Evolutionary conservation across 2,888 invertebrate genomes (phyloP).

Genomic region (Blastobasis adustella): DNA sequence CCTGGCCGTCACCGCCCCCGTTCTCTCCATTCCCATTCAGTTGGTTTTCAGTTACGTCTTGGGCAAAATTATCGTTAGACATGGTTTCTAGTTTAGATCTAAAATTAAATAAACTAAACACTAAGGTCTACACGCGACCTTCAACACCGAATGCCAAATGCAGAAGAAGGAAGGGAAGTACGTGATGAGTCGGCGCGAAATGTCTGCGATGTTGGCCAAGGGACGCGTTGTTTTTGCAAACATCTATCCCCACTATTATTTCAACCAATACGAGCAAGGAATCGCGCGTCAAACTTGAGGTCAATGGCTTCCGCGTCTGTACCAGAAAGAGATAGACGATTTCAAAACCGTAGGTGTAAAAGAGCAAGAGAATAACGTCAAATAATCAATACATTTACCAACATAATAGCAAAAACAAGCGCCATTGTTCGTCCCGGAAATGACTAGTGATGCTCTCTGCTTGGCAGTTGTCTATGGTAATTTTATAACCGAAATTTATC

Average conservation of each 20-base stretch:
- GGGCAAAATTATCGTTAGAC: conserved; percentile 87
- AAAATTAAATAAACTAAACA: conserved; percentile 66
- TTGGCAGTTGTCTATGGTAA: no score
- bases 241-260: conserved; percentile 24
- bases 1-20: conserved; percentile 80
- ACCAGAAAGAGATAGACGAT: conserved; percentile 27
- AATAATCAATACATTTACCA: conserved; percentile 43
- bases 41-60: conserved; percentile 83
- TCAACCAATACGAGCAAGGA: conserved; percentile 41
- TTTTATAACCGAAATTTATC: no score
- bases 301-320: conserved; percentile 49
- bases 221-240: conserved; percentile 40
- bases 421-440: conserved; percentile 20
- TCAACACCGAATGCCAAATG: conserved; percentile 70
- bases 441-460: background rate
- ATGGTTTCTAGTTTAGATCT: conserved; percentile 75
- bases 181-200: conserved; percentile 55
- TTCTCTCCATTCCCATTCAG: conserved; percentile 77
- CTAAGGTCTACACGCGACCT: conserved; percentile 68
- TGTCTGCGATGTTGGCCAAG: conserved; percentile 38
- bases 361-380: conserved; percentile 23
- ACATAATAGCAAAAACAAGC: conserved; percentile 28
- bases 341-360: conserved; percentile 18
- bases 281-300: conserved; percentile 26
- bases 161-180: conserved; percentile 63